Base-by-base conservation (phyloP, 2,113 vertebrate species). In the Himantopus leucocephalus region DNA sequence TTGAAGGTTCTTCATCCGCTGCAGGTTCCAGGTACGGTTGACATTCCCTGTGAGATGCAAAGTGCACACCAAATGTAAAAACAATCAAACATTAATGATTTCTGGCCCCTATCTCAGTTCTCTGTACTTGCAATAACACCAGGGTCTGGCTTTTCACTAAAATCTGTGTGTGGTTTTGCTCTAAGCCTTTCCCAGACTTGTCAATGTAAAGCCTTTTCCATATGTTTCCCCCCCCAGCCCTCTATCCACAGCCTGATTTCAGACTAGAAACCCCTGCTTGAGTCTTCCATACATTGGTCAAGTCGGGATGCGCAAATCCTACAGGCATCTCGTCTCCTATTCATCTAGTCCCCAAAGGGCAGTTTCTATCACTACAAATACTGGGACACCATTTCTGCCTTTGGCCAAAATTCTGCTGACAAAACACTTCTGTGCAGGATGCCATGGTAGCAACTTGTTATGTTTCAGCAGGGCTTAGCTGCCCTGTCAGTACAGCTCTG, bases 1-100 rank as follows among this genome's bases (percentile, higher is more conserved):
- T 98, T 98, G 95, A 73, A 98, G 97, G 56, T 96, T 97, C 96
- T 98, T 98, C 4, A 89, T 97, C 73, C 98, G 74, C 72, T 98
- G 97, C 84, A 98, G 96, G 79, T 98, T 98, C 98, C 98, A 98
- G 41, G 98, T 98, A 35, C 97, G 98, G 90, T 98, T 98, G 39
- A 79, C 81, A 3, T 95, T 96, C 64, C 95, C 97, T 98, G 84
- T 53, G 86, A 93, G 34, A 81, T n/a, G 59, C 16, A 91, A 64
- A 79, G 43, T 3, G 7, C 9, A 73, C 43, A 84, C 37, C 10
- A 89, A 74, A 75, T 13, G 53, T 23, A 68, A 81, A 85, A 84
- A 7, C 27, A 56, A 71, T 34, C 37, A 59, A 45, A 14, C 19
- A 29, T 29, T 21, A 59, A 24, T 41, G 9, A 41, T 20, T 66